phyloP scores from a whole-genome alignment of 2,113 vertebrate species.

The Chaetorhynchus papuensis region DNA sequence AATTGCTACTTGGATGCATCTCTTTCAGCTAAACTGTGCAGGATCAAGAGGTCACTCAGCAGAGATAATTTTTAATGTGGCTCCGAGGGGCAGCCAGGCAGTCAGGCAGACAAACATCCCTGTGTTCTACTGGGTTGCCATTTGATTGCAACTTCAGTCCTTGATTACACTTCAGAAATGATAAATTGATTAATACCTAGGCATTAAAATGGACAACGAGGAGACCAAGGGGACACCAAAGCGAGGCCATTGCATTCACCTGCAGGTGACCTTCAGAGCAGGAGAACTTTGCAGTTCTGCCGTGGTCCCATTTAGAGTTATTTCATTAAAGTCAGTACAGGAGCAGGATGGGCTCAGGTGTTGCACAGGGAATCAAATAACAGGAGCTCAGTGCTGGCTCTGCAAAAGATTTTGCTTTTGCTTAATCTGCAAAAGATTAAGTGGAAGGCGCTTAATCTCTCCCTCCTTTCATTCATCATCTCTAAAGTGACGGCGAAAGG shows the following conservation, averaged over 20 bases:
- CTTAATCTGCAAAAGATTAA: no score
- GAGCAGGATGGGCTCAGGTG: not conserved
- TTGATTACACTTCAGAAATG: constrained; percentile 68
- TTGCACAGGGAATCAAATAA: not conserved
- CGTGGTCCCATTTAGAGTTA: not conserved
- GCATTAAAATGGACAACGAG: not conserved
- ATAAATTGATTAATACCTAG: constrained; percentile 54
- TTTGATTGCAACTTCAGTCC: constrained; percentile 39
- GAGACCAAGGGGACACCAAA: not conserved
- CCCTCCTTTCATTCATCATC: not conserved
- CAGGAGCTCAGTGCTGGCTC: not conserved
- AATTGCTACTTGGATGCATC: constrained; percentile 50
- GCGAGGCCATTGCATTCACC: not conserved
- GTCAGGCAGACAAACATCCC: constrained; percentile 24
- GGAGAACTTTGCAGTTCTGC: not conserved
- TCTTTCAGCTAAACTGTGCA: constrained; percentile 40
- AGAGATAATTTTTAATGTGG: constrained; percentile 72
- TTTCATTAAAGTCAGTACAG: not conserved
- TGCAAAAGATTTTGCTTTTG: not conserved
- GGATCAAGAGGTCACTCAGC: constrained; percentile 46
- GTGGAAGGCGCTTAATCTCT: not conserved
- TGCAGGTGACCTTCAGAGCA: not conserved
- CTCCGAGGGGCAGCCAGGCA: constrained; percentile 3
- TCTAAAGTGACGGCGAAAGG: not conserved
- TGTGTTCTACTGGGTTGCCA: not conserved